Base-by-base conservation (phyloP, 1,140 invertebrate genomes). In the Aphaenogaster rudis region DNA sequence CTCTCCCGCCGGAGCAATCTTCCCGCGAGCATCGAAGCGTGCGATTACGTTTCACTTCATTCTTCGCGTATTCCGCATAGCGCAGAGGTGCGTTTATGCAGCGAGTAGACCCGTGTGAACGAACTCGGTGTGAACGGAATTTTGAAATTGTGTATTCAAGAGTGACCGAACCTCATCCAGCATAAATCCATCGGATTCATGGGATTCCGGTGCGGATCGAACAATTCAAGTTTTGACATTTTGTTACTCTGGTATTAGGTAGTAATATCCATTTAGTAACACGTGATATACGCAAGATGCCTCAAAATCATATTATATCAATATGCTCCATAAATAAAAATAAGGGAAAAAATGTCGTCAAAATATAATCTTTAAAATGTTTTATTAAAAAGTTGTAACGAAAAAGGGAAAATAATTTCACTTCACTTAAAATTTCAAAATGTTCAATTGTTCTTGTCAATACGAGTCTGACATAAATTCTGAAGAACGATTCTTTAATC, bases 1-100 rank as follows among this genome's bases (percentile, higher is more conserved):
- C 52, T 63, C 42, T 50, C 42, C 45, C 36, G 45, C n/a, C 57
- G 54, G 52, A 76, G 69, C 80, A 84, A 84, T 84, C 80, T 84
- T 84, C 80, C 69, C 80, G 80, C 69, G 57, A 61, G 80, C 80
- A 84, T 74, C 80, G 80, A 84, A 84, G 80, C 80, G 80, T 84
- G 80, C 80, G 80, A 84, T 84, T 84, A 84, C 80, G 80, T 76
- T 84, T 84, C 69, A 84, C 80, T 84, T 76, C 80, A 72, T 84
- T 84, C 80, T 39, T 71, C 80, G 69, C 80, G 80, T 76, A 84
- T 84, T 84, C 80, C 80, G 80, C 80, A 84, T 84, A 84, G 80
- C 80, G 69, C 57, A 42, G 45, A 84, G 80, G 80, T 84, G 80
- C 80, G 80, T 84, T 84, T 84, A 84, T 84, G 80, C 80, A 71